These are phyloP conservation scores for Dendropsophus ebraccatus DNA, from an alignment of 2,113 vertebrate species.

Conservation along the genomic window DNA sequence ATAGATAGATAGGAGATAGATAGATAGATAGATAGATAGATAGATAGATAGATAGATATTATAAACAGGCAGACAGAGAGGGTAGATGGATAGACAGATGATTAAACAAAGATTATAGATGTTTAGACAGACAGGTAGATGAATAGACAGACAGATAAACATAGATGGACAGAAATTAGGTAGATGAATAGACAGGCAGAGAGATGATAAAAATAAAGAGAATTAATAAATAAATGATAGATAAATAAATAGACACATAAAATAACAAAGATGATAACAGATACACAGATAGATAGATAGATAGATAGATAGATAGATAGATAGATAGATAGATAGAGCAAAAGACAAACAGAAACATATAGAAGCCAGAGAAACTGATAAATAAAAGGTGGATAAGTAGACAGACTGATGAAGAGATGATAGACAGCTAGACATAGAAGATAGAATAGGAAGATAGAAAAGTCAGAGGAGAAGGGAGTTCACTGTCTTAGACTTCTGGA, in stretches of 20 bases:
- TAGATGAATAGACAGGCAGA: background rate
- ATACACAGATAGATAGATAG: background rate
- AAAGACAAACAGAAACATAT: background rate
- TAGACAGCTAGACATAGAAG: background rate
- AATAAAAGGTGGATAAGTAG: background rate
- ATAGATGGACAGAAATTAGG: too few species aligned
- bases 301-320: background rate
- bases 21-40: background rate
- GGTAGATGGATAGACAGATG: background rate
- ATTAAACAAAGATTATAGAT: background rate
- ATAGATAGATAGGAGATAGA: background rate
- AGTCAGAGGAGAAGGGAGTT: background rate
- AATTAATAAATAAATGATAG: background rate
- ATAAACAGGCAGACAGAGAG: too few species aligned
- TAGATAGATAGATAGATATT: background rate
- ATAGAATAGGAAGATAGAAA: background rate
- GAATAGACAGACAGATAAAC: background rate
- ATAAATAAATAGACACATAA: background rate
- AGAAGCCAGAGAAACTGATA: background rate
- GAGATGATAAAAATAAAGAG: background rate
- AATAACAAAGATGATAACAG: too few species aligned
- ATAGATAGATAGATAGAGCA: background rate
- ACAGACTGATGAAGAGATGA: too few species aligned
- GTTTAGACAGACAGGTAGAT: too few species aligned
- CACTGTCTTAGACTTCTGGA: slow-evolving; percentile 1